A percentile compares a stretch with the other conserved stretches of the same genome.
Conservation (phyloP, 2,113 vertebrate species). For the Zosterops japonicus region DNA sequence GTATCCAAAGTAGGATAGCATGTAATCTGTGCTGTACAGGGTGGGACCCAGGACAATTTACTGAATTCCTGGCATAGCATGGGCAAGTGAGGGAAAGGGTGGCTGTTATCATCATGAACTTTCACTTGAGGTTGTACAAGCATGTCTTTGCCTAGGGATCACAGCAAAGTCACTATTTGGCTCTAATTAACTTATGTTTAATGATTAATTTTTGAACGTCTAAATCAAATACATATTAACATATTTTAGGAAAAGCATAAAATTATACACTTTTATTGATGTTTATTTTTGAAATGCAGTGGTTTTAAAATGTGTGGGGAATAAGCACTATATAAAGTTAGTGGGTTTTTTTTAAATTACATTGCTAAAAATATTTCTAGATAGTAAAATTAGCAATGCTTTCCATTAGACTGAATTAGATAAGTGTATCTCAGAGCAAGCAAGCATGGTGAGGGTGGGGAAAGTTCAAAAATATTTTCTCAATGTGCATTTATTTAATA, state of each 20-base stretch:
- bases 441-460: background rate
- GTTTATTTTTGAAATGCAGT: background rate
- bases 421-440: background rate
- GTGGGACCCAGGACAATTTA: background rate
- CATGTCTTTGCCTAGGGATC: background rate
- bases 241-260: background rate
- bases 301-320: background rate
- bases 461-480: background rate
- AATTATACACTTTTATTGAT: background rate
- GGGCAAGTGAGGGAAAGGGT: background rate
- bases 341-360: background rate
- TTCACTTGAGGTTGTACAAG: background rate
- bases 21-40: background rate
- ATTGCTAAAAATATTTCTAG: background rate
- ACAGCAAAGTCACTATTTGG: background rate
- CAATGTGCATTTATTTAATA: background rate
- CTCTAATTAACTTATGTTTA: conserved; percentile 11
- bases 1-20: background rate
- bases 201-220: background rate
- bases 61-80: background rate
- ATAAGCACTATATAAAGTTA: background rate
- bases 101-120: background rate
- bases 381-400: background rate
- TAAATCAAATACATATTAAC: background rate
- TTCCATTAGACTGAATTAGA: background rate